Percentiles rank a stretch among this genome's conserved stretches.
These are phyloP conservation scores for Polydesmus complanatus DNA, from an alignment of 2,888 invertebrate species.

Conservation along the genomic window DNA sequence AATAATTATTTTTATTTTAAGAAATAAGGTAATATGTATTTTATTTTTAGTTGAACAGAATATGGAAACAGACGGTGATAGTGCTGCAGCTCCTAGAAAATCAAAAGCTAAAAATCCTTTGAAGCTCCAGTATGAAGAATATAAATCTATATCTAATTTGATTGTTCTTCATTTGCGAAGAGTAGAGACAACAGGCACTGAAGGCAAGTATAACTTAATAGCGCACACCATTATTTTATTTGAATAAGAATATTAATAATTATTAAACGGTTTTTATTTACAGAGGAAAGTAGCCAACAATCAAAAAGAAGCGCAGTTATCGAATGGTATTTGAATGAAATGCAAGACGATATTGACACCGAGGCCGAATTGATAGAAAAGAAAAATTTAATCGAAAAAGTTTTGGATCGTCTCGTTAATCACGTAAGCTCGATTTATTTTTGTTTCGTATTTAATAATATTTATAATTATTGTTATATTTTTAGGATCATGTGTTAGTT, in stretches of 20 bases:
- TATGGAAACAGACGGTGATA: slow-evolving; percentile 21
- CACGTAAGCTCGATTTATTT: slow-evolving; percentile 43
- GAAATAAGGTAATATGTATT: not conserved
- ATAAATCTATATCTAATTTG: slow-evolving; percentile 81
- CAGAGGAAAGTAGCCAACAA: slow-evolving; percentile 24
- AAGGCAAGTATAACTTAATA: slow-evolving; percentile 25
- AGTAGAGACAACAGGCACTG: slow-evolving; percentile 46
- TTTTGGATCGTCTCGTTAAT: slow-evolving; percentile 78
- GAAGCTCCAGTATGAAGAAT: slow-evolving; percentile 76
- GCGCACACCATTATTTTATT: not conserved
- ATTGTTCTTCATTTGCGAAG: slow-evolving; percentile 76
- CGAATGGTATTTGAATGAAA: slow-evolving; percentile 82
- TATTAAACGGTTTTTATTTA: slow-evolving; percentile 1
- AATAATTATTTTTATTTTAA: not conserved
- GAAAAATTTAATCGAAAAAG: slow-evolving; percentile 81
- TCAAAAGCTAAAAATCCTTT: slow-evolving; percentile 21
- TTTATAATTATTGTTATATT: slow-evolving; percentile 23
- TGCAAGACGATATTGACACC: slow-evolving; percentile 72
- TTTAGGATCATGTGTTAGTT: slow-evolving; percentile 70
- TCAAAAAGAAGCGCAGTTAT: slow-evolving; percentile 62
- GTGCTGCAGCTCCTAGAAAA: not conserved
- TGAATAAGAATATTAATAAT: not conserved
- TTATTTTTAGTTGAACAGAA: not conserved
- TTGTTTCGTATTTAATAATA: slow-evolving; percentile 9
- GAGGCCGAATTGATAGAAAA: slow-evolving; percentile 80